Evolutionary conservation across 2,888 invertebrate species (phyloP), one percentile per base, ranked within the genome.

Genomic region (Slavum lentiscoides): DNA sequence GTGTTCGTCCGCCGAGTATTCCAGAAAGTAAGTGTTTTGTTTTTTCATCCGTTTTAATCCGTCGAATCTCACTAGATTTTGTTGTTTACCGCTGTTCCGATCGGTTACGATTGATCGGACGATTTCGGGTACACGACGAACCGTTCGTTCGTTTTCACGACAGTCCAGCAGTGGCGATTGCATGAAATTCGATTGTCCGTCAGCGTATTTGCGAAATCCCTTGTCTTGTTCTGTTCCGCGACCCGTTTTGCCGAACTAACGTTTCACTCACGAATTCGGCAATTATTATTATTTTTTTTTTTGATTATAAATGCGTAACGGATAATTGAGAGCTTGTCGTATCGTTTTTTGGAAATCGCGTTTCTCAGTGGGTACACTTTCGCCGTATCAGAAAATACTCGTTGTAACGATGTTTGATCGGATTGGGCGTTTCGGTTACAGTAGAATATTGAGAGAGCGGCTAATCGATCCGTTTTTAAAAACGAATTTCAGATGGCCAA

Each of bases 41-140:
- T 19, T 62, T 70, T 80, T 80, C 39, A 80, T 80, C 77, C 70
- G 13, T 80, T 80, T 64, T 19, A 55, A 80, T 80, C 77, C 7
- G 13, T 4, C n/a, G 0, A 1, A 59, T 58, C 23, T n/a, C n/a
- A n/a, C 4, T 0, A 8, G 0, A 17, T 66, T 19, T 13, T 13
- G 21, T 3, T 19, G 23, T 13, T 19, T 43, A 15, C 37, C 43
- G 58, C 23, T 6, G 9, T 67, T 43, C 59, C 1, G 19, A n/a
- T 8, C 0, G 0, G 13, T 15, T 0, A 4, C 13, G 11, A 9
- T 7, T 0, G 0, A 5, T 19, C 21, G 1, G n/a, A 7, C 3
- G 13, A n/a, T 43, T 21, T 58, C 17, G 23, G 8, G 43, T 23
- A 15, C 39, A 17, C 17, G 0, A 7, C 9, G 11, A 23, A 58